Conservation (phyloP, 1,140 invertebrate genomes). For the Penaeus indicus region DNA sequence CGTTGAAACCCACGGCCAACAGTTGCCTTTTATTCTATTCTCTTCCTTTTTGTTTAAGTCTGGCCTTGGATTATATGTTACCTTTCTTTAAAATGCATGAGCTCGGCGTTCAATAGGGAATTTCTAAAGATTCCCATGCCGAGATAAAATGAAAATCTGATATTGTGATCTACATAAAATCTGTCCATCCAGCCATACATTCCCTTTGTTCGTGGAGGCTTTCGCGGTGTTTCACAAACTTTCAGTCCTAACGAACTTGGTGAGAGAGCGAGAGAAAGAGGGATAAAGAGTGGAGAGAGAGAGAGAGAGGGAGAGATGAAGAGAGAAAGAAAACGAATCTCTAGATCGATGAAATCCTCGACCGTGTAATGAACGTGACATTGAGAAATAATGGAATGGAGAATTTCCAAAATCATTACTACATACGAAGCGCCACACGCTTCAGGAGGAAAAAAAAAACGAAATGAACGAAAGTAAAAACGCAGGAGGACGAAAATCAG, state of each 20-base stretch:
- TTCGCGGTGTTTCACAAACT: constrained; percentile 3
- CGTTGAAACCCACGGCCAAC: neutral
- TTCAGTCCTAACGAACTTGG: neutral
- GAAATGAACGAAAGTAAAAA: constrained; percentile 4
- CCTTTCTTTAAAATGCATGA: constrained; percentile 30
- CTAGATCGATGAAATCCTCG: too few species aligned
- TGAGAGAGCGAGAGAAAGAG: too few species aligned
- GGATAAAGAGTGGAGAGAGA: too few species aligned
- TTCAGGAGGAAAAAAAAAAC: neutral
- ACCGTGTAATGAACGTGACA: too few species aligned
- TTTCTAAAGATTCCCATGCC: constrained; percentile 35
- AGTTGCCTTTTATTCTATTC: neutral
- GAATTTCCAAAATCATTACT: too few species aligned
- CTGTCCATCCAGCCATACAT: constrained; percentile 28
- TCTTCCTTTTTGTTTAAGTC: neutral
- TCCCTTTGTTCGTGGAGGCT: neutral
- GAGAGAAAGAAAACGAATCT: too few species aligned
- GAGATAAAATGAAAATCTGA: constrained; percentile 32
- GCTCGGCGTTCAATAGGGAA: neutral
- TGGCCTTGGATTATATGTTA: neutral
- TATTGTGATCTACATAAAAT: constrained; percentile 45
- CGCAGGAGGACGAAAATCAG: constrained; percentile 15
- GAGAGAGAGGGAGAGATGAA: too few species aligned
- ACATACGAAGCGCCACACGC: too few species aligned
- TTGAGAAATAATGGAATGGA: too few species aligned